A percentile compares a stretch with the other conserved stretches of the same genome.
Evolutionary conservation across 2,888 invertebrate species (phyloP).

Genomic region (Melinaea menophilus): DNA sequence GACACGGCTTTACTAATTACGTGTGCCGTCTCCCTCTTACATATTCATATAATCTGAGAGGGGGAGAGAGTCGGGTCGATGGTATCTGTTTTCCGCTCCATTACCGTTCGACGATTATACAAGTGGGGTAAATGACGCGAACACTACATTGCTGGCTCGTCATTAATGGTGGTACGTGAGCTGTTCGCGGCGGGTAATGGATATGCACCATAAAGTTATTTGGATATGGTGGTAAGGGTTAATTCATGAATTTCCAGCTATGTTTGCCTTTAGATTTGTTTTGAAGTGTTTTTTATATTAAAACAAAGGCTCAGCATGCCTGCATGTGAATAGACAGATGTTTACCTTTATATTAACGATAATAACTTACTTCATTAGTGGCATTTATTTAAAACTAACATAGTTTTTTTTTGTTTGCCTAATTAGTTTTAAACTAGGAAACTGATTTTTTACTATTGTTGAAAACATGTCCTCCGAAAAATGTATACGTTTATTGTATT

Average conservation of each 20-base stretch:
- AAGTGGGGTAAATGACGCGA: constrained; percentile 32
- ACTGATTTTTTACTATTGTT: no score
- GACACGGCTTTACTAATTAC: constrained; percentile 48
- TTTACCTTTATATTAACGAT: no score
- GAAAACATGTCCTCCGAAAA: no score
- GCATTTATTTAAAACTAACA: no score
- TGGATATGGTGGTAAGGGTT: constrained; percentile 16
- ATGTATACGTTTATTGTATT: no score
- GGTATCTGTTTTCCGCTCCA: constrained; percentile 57
- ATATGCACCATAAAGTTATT: constrained; percentile 14
- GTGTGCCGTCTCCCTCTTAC: constrained; percentile 34
- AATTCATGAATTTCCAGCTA: constrained; percentile 16
- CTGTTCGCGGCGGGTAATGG: constrained; percentile 24
- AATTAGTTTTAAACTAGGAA: no score
- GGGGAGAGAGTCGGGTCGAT: constrained; percentile 32
- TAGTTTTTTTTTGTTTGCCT: no score
- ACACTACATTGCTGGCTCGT: constrained; percentile 30
- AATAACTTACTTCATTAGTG: no score
- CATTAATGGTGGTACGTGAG: constrained; percentile 22
- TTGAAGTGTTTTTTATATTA: background rate
- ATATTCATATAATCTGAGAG: constrained; percentile 25
- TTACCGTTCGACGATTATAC: constrained; percentile 43
- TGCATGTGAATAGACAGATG: background rate
- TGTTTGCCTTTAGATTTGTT: background rate
- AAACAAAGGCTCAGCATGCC: background rate